Evolutionary conservation across 2,888 invertebrate species (phyloP), one percentile per base, ranked within the genome.

Genomic region (Sceliomorpha sp.): DNA sequence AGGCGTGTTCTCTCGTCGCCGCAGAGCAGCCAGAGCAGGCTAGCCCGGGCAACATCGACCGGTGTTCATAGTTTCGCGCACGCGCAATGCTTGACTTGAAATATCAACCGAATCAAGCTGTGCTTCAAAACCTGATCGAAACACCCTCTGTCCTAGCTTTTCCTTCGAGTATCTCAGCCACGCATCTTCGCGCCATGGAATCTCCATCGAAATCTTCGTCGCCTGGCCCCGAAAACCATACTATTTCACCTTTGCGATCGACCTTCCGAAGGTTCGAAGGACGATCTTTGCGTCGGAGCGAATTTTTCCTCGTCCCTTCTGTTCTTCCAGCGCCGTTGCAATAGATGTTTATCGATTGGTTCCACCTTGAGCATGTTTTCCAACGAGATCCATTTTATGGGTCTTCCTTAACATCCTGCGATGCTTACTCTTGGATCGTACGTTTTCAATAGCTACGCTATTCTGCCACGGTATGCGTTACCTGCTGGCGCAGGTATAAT

Each of bases 31-130:
- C 50, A 45, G 66, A 60, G 66, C 74, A 74, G 79, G 82, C 83
- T 81, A 82, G 82, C 83, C 85, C 85, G 85, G 85, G 81, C 83
- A 86, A 81, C 85, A 86, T 86, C 86, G 86, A 86, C 86, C 86
- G 84, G 82, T 72, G 77, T 77, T 78, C 74, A 72, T 73, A 70
- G 67, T 74, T 70, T 73, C 60, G 76, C 78, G 76, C 83, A 75
- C 69, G 82, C 83, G 82, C 81, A 76, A 74, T 76, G 78, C 75
- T 82, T 77, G 76, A 73, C 78, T 80, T 76, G 79, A 77, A 80
- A 79, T 84, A 83, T 83, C 78, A 81, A 77, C 72, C 66, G 67
- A 73, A 56, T 71, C 66, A 58, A 70, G 76, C 78, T 73, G 77
- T 76, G 80, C 80, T 77, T 81, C 83, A 76, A 82, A 82, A 82